Evolutionary conservation across 2,113 vertebrate genomes (phyloP).

Genomic region (Otolemur garnettii): DNA sequence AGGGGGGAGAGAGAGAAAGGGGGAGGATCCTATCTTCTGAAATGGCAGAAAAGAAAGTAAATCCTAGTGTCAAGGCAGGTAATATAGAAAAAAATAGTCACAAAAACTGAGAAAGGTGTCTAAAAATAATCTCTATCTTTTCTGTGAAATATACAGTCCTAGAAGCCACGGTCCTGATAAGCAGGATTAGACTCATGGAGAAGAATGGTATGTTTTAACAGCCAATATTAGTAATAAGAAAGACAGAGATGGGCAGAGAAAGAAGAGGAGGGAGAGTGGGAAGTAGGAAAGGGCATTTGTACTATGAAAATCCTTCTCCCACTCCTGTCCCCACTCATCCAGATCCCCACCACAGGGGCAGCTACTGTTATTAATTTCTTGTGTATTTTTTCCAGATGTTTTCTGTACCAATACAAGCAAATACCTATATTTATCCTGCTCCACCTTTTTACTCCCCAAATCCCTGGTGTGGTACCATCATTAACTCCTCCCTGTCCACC

Average conservation of each 20-base stretch:
- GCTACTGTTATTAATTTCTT: not conserved
- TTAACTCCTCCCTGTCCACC: not conserved
- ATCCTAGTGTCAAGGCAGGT: not conserved
- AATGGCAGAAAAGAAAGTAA: conserved; percentile 22
- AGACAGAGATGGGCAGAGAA: too few relatives aligned
- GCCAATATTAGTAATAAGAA: not conserved
- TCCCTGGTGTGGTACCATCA: not conserved
- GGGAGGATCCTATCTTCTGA: not conserved
- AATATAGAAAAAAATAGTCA: not conserved
- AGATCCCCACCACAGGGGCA: not conserved
- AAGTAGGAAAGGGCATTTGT: not conserved
- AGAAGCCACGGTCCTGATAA: not conserved
- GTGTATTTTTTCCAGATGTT: not conserved
- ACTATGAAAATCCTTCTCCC: not conserved
- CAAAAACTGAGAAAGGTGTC: not conserved
- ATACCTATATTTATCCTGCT: not conserved
- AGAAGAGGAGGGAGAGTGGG: not conserved
- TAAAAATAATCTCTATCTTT: not conserved
- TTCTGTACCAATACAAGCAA: not conserved
- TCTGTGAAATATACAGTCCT: not conserved
- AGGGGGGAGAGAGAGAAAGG: not conserved
- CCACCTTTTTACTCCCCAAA: not conserved
- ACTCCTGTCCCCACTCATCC: not conserved
- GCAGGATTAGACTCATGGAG: not conserved
- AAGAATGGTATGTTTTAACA: not conserved